These are phyloP conservation scores for Agrilus cyanescens DNA, from an alignment of 2,888 invertebrate genomes.

Conservation along the genomic window DNA sequence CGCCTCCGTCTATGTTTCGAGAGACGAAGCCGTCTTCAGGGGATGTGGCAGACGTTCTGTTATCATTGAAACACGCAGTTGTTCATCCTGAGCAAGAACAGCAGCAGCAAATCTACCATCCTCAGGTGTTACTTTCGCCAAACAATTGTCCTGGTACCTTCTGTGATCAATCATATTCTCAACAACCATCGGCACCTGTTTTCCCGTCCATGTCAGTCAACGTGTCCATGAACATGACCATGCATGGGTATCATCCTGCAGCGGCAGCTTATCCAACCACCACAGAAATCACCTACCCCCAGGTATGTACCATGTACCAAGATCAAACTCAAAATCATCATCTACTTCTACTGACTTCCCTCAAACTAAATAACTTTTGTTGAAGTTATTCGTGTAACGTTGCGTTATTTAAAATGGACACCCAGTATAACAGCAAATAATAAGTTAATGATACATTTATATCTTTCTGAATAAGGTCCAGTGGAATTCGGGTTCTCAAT, in stretches of 20 bases:
- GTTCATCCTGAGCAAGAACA: constrained; percentile 57
- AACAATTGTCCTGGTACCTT: constrained; percentile 31
- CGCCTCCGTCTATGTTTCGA: constrained; percentile 16
- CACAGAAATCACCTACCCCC: constrained; percentile 51
- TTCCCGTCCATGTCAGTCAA: constrained; percentile 95
- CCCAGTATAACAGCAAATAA: background rate
- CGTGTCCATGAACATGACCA: constrained; percentile 97
- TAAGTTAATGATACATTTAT: background rate
- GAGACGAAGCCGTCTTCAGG: constrained; percentile 40
- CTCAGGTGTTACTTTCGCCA: constrained; percentile 53
- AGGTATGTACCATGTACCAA: constrained; percentile 47
- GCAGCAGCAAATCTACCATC: constrained; percentile 35
- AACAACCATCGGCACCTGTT: constrained; percentile 36
- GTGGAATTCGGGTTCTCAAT: constrained; percentile 53
- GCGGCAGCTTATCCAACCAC: constrained; percentile 34
- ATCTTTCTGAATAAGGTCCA: constrained; percentile 54
- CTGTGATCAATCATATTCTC: constrained; percentile 27
- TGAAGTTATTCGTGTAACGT: too few species aligned
- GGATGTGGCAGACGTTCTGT: constrained; percentile 78
- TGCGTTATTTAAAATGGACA: background rate
- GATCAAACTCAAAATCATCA: too few species aligned
- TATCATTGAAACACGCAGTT: constrained; percentile 79
- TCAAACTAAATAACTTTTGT: background rate
- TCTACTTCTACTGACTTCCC: background rate
- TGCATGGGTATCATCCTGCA: constrained; percentile 61